Base-by-base conservation (phyloP, 2,797 vertebrate genomes). In the Luscinia megarhynchos region DNA sequence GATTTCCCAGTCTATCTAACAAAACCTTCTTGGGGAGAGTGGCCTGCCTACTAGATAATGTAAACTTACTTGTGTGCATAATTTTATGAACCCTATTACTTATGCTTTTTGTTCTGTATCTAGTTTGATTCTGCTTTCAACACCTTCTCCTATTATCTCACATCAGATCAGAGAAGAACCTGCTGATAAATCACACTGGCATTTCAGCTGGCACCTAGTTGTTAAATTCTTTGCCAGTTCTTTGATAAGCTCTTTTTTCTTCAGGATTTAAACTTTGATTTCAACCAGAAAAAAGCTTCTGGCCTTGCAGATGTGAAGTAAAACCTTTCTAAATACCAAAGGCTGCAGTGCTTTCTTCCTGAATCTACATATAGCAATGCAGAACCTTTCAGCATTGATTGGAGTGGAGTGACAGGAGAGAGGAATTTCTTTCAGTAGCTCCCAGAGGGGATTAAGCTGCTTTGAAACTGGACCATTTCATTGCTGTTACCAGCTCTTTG, bases 201-300 rank as follows among this genome's bases (percentile, higher is more conserved):
- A 94, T 72, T 90, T 96, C 58, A 92, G 76, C 69, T 94, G 89
- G 84, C 79, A 84, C 82, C 61, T 87, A 79, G 63, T 84, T 92
- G 89, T 91, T 91, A 93, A 90, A 84, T 90, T 96, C 89, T 88
- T 93, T 84, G 80, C 87, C 91, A 87, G 53, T 79, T 93, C 91
- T 94, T 94, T 93, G 94, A 90, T 86, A 75, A 94, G 51, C 24
- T 17, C 36, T 86, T 93, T 92, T 73, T 91, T 55, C 87, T 91
- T 90, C 70, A 48, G 55, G 86, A 87, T 92, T 75, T 94, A 66
- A 93, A 76, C 95, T 96, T 94, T 94, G 74, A 95, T 95, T 96
- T 89, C 67, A 59, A 91, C 73, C 45, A 48, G n/a, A 53, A 92
- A 91, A 91, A 85, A 84, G 53, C 67, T 90, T 82, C 88, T 82